These are phyloP conservation scores for Dasyurus viverrinus DNA, from an alignment of 2,113 vertebrate species.

Conservation along the genomic window DNA sequence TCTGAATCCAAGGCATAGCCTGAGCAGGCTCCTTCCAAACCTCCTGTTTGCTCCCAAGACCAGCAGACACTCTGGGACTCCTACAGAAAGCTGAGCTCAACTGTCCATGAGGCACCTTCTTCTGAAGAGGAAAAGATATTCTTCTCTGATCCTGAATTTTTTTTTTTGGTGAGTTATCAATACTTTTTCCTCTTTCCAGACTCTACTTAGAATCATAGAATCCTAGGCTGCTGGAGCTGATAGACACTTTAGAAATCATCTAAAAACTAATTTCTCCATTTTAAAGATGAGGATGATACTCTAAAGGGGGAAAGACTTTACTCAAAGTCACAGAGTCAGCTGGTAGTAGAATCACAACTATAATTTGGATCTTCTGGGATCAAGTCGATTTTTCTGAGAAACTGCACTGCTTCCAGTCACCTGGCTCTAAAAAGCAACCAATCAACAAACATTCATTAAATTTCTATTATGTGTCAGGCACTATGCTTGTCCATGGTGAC, in stretches of 20 bases:
- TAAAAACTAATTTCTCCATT: not conserved
- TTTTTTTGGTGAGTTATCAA: slow-evolving; percentile 65
- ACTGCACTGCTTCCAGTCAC: not conserved
- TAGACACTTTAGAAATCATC: not conserved
- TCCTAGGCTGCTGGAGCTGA: not conserved
- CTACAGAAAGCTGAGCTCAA: not conserved
- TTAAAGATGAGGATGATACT: not conserved
- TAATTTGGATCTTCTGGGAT: not conserved
- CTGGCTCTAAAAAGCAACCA: slow-evolving; percentile 8
- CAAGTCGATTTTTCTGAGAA: not conserved
- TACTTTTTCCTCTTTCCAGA: not conserved
- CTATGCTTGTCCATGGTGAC: not conserved
- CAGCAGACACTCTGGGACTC: not conserved
- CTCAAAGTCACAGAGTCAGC: not conserved
- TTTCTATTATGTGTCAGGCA: slow-evolving; percentile 13
- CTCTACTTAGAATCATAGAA: not conserved
- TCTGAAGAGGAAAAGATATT: not conserved
- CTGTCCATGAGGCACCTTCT: not conserved
- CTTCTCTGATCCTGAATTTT: not conserved
- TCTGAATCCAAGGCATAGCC: slow-evolving; percentile 83
- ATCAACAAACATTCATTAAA: slow-evolving; percentile 37
- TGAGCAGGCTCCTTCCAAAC: slow-evolving; percentile 74
- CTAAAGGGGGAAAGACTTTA: not conserved
- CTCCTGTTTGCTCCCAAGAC: slow-evolving; percentile 51
- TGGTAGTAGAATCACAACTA: not conserved